Percentiles rank a stretch among this genome's conserved stretches.
Conservation (phyloP, 2,113 vertebrate genomes). For the Corythornis vintsioides region DNA sequence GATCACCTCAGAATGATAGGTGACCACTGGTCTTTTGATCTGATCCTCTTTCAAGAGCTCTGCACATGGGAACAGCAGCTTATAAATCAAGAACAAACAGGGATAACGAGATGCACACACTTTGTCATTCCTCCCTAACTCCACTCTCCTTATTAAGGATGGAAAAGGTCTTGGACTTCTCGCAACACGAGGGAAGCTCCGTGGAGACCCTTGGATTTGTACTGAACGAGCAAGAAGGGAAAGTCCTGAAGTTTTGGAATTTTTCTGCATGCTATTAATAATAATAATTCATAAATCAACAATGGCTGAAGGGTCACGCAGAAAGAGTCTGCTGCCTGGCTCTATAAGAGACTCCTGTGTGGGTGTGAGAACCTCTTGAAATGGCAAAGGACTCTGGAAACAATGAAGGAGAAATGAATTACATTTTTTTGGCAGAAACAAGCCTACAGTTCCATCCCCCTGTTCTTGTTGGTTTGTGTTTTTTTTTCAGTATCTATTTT, state of each 20-base stretch:
- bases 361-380: conserved; percentile 60
- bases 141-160: conserved; percentile 20
- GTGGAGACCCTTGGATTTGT: conserved; percentile 22
- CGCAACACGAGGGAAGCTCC: conserved; percentile 20
- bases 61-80: not conserved
- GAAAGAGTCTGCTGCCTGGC: conserved; percentile 28
- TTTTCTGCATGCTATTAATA: conserved; percentile 41
- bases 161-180: conserved; percentile 48
- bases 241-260: conserved; percentile 36
- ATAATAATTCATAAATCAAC: conserved; percentile 55
- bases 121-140: not conserved
- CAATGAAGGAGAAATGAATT: conserved; percentile 53
- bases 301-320: not conserved
- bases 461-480: not conserved
- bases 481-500: not conserved
- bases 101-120: not conserved
- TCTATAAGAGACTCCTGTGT: conserved; percentile 32
- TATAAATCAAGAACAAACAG: conserved; percentile 27
- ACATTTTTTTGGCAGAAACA: conserved; percentile 44
- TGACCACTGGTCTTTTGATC: conserved; percentile 8
- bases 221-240: conserved; percentile 23
- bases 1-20: not conserved
- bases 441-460: not conserved
- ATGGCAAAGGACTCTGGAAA: conserved; percentile 64
- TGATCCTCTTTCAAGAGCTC: not conserved